phyloP scores from a whole-genome alignment of 2,888 invertebrate genomes.

The Platycheirus rosarum region DNA sequence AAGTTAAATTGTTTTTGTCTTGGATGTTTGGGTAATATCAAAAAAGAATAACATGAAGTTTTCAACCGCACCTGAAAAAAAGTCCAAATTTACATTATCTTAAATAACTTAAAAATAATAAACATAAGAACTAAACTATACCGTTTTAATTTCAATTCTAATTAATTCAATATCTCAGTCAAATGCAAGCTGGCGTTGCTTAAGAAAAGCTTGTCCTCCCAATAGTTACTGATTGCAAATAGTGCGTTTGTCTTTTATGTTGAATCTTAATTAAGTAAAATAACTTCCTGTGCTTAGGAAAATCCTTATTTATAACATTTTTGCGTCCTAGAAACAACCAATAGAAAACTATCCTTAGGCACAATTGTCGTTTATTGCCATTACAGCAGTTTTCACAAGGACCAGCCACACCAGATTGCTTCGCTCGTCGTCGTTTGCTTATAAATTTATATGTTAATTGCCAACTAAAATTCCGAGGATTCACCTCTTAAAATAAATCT shows the following conservation, averaged over 20 bases:
- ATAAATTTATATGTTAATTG: slow-evolving; percentile 38
- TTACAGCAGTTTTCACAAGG: slow-evolving; percentile 39
- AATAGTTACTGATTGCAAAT: no score
- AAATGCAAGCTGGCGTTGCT: no score
- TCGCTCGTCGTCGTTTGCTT: slow-evolving; percentile 21
- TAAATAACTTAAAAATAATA: no score
- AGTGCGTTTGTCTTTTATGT: background rate
- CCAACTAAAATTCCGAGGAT: slow-evolving; percentile 26
- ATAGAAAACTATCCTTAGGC: slow-evolving; percentile 11
- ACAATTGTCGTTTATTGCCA: slow-evolving; percentile 12
- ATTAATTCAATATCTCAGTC: no score
- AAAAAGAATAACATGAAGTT: no score
- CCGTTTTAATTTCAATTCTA: no score
- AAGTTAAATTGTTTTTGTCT: no score
- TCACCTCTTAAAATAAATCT: slow-evolving; percentile 27
- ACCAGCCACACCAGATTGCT: slow-evolving; percentile 14
- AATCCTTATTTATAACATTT: slow-evolving; percentile 3
- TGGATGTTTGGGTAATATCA: no score
- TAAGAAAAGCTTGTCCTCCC: no score
- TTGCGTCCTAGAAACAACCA: background rate
- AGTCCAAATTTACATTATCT: no score
- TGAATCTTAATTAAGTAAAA: background rate
- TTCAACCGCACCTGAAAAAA: no score
- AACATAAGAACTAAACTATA: no score
- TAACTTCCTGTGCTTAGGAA: background rate